phyloP scores from a whole-genome alignment of 2,888 invertebrate species.

The Trissolcus japonicus region DNA sequence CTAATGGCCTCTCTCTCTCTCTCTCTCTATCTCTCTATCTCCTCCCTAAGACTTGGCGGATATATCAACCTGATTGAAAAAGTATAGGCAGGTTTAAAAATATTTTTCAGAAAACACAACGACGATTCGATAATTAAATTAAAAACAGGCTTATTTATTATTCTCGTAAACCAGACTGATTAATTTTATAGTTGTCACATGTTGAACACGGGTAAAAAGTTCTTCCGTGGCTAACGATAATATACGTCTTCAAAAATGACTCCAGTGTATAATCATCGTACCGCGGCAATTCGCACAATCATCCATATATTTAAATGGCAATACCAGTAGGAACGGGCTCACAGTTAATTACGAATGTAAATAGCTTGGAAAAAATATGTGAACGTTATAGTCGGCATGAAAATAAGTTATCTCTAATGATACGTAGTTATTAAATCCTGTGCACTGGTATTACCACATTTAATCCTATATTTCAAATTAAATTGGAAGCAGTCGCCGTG shows the following conservation, averaged over 20 bases:
- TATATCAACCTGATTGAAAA: too few species aligned
- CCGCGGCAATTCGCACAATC: background rate
- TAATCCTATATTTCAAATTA: slow-evolving; percentile 48
- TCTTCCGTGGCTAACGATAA: background rate
- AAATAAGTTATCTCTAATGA: slow-evolving; percentile 46
- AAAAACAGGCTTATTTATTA: too few species aligned
- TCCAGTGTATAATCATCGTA: slow-evolving; percentile 4
- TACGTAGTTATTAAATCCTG: slow-evolving; percentile 42
- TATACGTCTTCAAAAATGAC: slow-evolving; percentile 6
- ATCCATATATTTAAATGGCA: slow-evolving; percentile 27
- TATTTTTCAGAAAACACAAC: too few species aligned
- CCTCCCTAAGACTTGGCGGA: too few species aligned
- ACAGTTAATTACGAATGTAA: slow-evolving; percentile 41
- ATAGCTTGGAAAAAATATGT: slow-evolving; percentile 24
- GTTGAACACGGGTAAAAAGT: background rate
- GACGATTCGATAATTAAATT: too few species aligned
- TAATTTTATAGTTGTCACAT: background rate
- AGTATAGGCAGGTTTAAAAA: too few species aligned
- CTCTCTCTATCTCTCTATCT: too few species aligned
- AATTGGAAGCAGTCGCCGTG: slow-evolving; percentile 42
- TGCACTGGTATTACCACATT: slow-evolving; percentile 37
- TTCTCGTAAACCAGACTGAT: too few species aligned
- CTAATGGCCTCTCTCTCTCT: too few species aligned
- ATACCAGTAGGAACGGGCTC: slow-evolving; percentile 19
- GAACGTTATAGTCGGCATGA: slow-evolving; percentile 15